Evolutionary conservation across 2,888 invertebrate genomes (phyloP).

Genomic region (Pedicia rivosa): DNA sequence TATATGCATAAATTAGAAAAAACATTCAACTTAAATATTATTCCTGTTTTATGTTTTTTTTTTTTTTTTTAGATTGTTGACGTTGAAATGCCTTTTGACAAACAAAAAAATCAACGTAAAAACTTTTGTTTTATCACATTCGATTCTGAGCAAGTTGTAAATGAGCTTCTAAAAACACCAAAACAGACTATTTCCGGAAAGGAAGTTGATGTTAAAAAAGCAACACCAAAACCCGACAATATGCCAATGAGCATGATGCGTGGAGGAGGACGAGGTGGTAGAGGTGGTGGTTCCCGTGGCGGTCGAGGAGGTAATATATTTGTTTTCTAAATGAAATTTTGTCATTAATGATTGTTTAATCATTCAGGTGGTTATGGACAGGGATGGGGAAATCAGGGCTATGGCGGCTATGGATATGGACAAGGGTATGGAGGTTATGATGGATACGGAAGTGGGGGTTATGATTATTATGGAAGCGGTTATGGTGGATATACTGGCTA

Average conservation of each 20-base stretch:
- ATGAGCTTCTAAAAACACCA: constrained; percentile 77
- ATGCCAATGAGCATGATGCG: constrained; percentile 43
- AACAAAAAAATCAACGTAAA: constrained; percentile 90
- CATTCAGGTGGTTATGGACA: constrained; percentile 32
- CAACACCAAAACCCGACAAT: constrained; percentile 77
- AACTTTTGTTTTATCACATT: constrained; percentile 97
- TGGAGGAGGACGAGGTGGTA: constrained; percentile 50
- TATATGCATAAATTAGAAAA: constrained; percentile 3
- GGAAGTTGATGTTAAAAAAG: constrained; percentile 92
- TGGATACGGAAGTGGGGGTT: constrained; percentile 56
- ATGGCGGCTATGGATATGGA: constrained; percentile 50
- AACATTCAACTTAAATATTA: not conserved
- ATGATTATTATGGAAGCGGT: constrained; percentile 57
- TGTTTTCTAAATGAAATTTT: constrained; percentile 5
- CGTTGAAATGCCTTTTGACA: constrained; percentile 94
- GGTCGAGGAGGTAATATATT: constrained; percentile 38
- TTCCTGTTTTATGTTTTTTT: constrained; percentile 6
- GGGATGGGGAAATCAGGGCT: constrained; percentile 50
- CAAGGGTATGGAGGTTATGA: constrained; percentile 55
- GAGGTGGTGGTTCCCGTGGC: constrained; percentile 44
- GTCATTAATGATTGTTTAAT: not conserved
- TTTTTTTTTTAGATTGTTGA: constrained; percentile 61
- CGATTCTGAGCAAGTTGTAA: constrained; percentile 87
- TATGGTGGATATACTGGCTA: constrained; percentile 66
- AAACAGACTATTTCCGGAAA: constrained; percentile 88